These are phyloP conservation scores for Heloderma charlesbogerti DNA, from an alignment of 2,113 vertebrate species.

Conservation along the genomic window DNA sequence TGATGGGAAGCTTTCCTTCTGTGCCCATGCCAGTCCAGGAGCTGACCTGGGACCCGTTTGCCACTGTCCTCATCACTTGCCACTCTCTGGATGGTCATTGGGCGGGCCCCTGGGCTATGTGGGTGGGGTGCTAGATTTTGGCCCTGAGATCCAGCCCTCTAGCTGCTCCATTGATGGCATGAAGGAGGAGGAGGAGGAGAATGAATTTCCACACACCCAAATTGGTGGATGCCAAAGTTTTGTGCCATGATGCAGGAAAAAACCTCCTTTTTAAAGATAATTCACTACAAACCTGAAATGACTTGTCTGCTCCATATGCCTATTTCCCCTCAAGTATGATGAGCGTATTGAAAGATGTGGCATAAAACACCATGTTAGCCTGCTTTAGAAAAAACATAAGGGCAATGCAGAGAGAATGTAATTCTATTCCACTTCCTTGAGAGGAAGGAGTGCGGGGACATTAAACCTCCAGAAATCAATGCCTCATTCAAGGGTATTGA, in stretches of 20 bases:
- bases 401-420: conserved; percentile 53
- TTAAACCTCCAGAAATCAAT: conserved; percentile 81
- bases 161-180: no score
- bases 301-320: neutral
- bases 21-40: no score
- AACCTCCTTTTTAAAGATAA: neutral
- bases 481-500: conserved; percentile 88
- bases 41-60: no score
- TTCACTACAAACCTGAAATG: neutral
- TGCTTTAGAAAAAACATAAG: neutral
- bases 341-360: neutral
- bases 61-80: no score
- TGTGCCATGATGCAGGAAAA: neutral
- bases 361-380: neutral
- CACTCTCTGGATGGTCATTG: no score
- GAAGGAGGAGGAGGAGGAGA: neutral
- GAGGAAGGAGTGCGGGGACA: neutral
- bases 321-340: neutral
- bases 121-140: no score
- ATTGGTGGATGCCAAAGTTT: neutral
- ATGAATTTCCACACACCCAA: neutral
- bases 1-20: no score
- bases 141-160: no score
- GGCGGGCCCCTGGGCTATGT: no score
- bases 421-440: conserved; percentile 63